Evolutionary conservation across 2,113 vertebrate species (phyloP).

Genomic region (Clarias magur): DNA sequence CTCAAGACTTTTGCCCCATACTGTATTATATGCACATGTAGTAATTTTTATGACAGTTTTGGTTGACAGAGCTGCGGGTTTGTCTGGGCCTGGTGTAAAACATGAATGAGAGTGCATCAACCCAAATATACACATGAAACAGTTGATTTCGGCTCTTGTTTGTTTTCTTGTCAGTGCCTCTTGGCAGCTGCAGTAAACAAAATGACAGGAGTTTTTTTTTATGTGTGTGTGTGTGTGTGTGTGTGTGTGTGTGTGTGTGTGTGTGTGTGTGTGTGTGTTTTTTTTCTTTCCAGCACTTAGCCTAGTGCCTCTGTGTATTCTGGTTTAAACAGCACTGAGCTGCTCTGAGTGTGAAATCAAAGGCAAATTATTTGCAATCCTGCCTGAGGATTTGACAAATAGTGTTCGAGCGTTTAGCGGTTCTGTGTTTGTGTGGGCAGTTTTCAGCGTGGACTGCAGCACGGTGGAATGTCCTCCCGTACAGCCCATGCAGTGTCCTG

Average conservation of each 20-base stretch:
- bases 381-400: constrained; percentile 27
- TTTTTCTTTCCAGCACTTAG: neutral
- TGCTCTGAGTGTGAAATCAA: constrained; percentile 4
- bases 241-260: no score
- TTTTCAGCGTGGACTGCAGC: constrained; percentile 89
- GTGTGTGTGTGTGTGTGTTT: neutral
- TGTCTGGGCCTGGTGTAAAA: neutral
- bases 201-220: constrained; percentile 27
- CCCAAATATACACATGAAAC: neutral
- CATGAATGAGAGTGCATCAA: neutral
- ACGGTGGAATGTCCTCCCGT: constrained; percentile 86
- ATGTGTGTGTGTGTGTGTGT: neutral
- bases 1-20: neutral
- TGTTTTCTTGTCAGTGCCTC: constrained; percentile 20
- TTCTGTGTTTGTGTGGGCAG: constrained; percentile 61
- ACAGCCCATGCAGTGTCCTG: constrained; percentile 82
- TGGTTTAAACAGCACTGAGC: constrained; percentile 7
- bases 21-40: no score
- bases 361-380: constrained; percentile 9
- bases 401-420: constrained; percentile 8
- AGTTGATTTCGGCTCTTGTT: neutral
- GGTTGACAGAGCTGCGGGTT: neutral
- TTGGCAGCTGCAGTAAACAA: constrained; percentile 27
- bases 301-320: neutral
- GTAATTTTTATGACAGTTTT: neutral